These are phyloP conservation scores for Syngnathus typhle DNA, from an alignment of 2,113 vertebrate genomes.

Conservation along the genomic window DNA sequence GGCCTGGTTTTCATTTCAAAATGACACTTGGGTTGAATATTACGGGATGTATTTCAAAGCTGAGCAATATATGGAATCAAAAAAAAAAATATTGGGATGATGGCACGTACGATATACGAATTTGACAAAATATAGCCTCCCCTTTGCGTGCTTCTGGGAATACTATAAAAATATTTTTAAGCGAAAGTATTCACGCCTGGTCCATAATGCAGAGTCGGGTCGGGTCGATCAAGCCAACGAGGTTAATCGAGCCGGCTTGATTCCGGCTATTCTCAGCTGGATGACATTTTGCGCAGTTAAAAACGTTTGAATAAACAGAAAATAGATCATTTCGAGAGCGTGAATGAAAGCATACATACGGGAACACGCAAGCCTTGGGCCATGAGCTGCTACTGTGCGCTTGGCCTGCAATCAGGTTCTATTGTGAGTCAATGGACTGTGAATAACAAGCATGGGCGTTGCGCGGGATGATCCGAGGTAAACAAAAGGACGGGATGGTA, in stretches of 20 bases:
- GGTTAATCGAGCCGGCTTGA: constrained; percentile 48
- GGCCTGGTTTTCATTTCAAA: not conserved
- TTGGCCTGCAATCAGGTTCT: constrained; percentile 19
- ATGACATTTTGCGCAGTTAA: not conserved
- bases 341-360: too few relatives aligned
- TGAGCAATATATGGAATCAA: too few relatives aligned
- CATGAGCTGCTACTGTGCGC: not conserved
- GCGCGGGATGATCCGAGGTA: constrained; percentile 33
- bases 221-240: constrained; percentile 46
- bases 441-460: constrained; percentile 42
- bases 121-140: too few relatives aligned
- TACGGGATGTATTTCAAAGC: too few relatives aligned
- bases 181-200: constrained; percentile 23
- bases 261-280: not conserved
- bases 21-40: not conserved
- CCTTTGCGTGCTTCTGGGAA: too few relatives aligned
- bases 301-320: not conserved
- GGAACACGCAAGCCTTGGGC: not conserved
- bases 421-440: constrained; percentile 53
- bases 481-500: constrained; percentile 37
- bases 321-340: not conserved
- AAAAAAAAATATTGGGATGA: not conserved
- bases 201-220: constrained; percentile 13
- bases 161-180: not conserved
- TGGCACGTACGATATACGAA: too few relatives aligned